Evolutionary conservation across 2,888 invertebrate species (phyloP), one percentile per base, ranked within the genome.

Genomic region (Fissipunctia ypsillon): DNA sequence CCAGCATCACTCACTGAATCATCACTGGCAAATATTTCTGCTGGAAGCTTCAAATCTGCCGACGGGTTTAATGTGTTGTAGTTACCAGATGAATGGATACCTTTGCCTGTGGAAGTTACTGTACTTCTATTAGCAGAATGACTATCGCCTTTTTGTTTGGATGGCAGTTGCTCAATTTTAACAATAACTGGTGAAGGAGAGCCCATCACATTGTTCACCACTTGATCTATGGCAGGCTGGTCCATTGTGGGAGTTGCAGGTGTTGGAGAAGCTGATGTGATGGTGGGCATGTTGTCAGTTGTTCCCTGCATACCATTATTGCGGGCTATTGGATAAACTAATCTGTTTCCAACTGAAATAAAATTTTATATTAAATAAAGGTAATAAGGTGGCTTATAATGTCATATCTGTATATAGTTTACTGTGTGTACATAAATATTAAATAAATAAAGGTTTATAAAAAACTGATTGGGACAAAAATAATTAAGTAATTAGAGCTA

Each of bases 1-100:
- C 96, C 94, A 50, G 93, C 90, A 72, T 96, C 96, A 80, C 95
- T 95, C 0, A 92, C 91, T 19, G 96, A 96, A 81, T 96, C 96
- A 83, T 96, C 96, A 84, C 95, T 96, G 63, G 96, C 96, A 89
- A 96, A 96, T 88, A 96, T 96, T 79, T 96, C 95, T 70, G 95
- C 95, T 12, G 96, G 96, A 38, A 96, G 90, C 85, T 92, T 95
- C 77, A 95, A 91, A 82, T 96, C 96, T 70, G 95, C 93, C 48
- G 95, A 87, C 68, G 94, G 94, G 60, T 94, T 94, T 78, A 95
- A 87, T 28, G 88, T 75, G 79, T 94, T 93, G 71, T 91, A 96
- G 85, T 91, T 93, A 72, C 89, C 92, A 10, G 91, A 86, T 68
- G 91, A 88, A 45, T 90, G 83, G 50, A 93, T 80, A 41, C 84